Evolutionary conservation across 1,140 invertebrate species (phyloP).

Genomic region (Alviniconcha marisindica): DNA sequence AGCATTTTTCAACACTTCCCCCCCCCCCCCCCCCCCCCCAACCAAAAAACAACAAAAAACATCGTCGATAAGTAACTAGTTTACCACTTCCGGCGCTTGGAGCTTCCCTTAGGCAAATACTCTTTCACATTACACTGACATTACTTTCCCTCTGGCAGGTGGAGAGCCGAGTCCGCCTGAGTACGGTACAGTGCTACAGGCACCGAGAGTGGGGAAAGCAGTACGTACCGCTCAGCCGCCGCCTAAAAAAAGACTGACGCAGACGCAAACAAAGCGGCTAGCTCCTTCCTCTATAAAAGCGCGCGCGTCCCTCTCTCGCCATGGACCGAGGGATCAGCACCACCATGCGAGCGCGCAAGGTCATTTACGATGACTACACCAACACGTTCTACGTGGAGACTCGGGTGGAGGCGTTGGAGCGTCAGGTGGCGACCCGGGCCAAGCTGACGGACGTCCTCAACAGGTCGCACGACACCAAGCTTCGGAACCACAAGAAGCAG

Average conservation of each 20-base stretch:
- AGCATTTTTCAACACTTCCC: background rate
- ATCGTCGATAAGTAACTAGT: no score
- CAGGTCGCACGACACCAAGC: conserved; percentile 43
- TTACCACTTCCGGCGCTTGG: no score
- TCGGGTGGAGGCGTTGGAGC: conserved; percentile 50
- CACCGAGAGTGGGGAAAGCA: no score
- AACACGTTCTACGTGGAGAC: conserved; percentile 52
- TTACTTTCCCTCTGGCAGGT: no score
- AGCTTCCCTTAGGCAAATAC: no score
- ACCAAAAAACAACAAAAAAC: no score
- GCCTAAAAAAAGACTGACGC: no score
- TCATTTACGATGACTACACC: conserved; percentile 54
- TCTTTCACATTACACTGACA: no score
- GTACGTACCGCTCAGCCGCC: background rate
- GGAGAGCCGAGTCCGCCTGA: no score
- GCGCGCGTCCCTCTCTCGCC: background rate
- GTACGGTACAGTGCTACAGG: no score
- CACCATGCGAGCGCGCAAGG: conserved; percentile 43
- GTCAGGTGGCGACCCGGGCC: conserved; percentile 50
- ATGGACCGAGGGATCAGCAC: conserved; percentile 29
- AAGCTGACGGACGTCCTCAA: conserved; percentile 55
- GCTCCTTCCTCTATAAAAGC: no score
- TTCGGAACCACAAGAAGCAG: conserved; percentile 42
- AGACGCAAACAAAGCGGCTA: background rate
- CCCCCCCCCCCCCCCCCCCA: background rate